Percentiles rank a stretch among this genome's conserved stretches.
Conservation (phyloP, 2,113 vertebrate genomes). For the human (Homo sapiens) region DNA sequence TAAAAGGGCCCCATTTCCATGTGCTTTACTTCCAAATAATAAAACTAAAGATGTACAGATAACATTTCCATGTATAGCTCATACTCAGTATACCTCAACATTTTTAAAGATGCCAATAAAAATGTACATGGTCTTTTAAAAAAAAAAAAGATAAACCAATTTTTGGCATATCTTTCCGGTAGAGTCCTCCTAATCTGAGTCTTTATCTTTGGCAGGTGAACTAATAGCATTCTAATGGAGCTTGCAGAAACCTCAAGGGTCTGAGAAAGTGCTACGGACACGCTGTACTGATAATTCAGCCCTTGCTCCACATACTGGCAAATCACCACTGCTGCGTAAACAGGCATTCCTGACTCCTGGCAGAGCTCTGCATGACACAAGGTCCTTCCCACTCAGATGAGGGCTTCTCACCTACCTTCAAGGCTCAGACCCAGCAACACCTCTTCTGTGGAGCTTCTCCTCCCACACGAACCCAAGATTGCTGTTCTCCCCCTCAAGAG, state of each 20-base stretch:
- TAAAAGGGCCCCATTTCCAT: not conserved
- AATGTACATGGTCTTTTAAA: not conserved
- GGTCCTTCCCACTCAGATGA: not conserved
- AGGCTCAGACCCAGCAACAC: not conserved
- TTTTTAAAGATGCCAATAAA: not conserved
- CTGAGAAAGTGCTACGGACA: not conserved
- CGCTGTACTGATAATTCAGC: not conserved
- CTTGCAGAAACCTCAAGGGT: not conserved
- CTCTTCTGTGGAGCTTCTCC: not conserved
- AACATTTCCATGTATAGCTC: not conserved
- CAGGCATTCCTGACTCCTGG: not conserved
- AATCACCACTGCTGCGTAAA: not conserved
- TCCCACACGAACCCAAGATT: not conserved
- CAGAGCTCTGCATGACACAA: not conserved
- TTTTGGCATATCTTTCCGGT: not conserved
- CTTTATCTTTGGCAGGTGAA: not conserved
- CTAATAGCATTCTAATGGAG: not conserved
- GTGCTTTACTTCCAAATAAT: not conserved
- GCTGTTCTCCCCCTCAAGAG: not conserved
- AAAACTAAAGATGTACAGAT: not conserved
- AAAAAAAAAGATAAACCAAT: not conserved
- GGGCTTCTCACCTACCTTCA: not conserved
- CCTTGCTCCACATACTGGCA: not conserved
- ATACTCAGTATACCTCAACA: not conserved
- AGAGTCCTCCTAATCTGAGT: not conserved